These are phyloP conservation scores for Varecia variegata DNA, from an alignment of 2,797 vertebrate species.

Conservation along the genomic window DNA sequence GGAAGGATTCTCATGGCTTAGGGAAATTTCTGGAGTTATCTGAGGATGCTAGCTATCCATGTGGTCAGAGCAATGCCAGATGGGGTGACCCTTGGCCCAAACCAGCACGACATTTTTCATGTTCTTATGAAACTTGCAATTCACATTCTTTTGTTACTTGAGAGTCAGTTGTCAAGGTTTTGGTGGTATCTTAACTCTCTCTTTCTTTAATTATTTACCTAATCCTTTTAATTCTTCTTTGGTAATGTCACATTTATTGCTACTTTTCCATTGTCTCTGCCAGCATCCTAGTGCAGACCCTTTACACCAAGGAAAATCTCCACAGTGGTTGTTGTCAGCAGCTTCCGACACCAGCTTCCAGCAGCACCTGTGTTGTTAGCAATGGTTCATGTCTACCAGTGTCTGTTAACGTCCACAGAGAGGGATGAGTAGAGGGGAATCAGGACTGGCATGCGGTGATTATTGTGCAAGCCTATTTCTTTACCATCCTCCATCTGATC, in stretches of 20 bases:
- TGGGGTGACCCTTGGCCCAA: neutral
- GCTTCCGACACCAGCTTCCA: neutral
- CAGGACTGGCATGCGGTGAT: neutral
- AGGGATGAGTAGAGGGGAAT: neutral
- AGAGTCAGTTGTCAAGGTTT: neutral
- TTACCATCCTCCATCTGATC: neutral
- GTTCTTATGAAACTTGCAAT: neutral
- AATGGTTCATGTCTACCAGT: neutral
- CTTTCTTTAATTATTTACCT: constrained; percentile 59
- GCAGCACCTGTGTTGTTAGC: neutral
- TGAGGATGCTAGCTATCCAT: neutral
- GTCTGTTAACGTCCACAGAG: neutral
- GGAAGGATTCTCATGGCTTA: neutral
- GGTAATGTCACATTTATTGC: neutral
- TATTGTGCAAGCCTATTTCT: neutral
- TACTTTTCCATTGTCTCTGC: constrained; percentile 4
- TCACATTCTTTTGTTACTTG: constrained; percentile 23
- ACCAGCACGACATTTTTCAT: neutral
- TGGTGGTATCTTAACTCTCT: neutral
- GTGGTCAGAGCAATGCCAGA: neutral
- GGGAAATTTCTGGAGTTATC: neutral
- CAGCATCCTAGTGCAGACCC: neutral
- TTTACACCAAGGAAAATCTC: neutral
- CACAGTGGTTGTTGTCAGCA: accelerated
- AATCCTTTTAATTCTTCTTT: constrained; percentile 53